A percentile compares a stretch with the other conserved stretches of the same genome.
phyloP scores from a whole-genome alignment of 2,797 vertebrate genomes.

The Chromobotia macracanthus region DNA sequence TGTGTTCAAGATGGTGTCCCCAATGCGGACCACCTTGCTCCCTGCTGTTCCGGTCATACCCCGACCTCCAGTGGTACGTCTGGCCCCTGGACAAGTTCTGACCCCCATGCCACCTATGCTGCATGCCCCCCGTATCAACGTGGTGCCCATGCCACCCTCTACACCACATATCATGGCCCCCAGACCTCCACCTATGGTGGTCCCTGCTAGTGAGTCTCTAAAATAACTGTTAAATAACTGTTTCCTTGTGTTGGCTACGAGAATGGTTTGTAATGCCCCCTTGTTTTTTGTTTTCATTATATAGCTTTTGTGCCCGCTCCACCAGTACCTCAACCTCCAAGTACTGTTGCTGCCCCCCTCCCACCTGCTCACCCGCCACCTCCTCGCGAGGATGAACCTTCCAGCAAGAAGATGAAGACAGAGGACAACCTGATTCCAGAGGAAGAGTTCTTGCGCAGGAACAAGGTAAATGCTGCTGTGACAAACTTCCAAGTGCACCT shows the following conservation, averaged over 20 bases:
- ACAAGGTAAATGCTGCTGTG: constrained; percentile 79
- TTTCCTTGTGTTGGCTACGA: background rate
- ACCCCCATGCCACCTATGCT: constrained; percentile 93
- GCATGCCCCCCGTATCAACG: constrained; percentile 90
- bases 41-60: constrained; percentile 93
- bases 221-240: background rate
- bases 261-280: background rate
- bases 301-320: constrained; percentile 94
- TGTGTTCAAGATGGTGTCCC: constrained; percentile 83
- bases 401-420: constrained; percentile 94
- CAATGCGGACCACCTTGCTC: constrained; percentile 89
- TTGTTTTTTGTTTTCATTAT: background rate
- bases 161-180: constrained; percentile 91
- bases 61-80: constrained; percentile 88
- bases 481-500: background rate
- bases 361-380: constrained; percentile 89
- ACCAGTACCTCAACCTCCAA: constrained; percentile 85
- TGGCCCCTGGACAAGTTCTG: constrained; percentile 89
- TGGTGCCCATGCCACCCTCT: constrained; percentile 91
- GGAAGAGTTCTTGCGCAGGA: constrained; percentile 94
- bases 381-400: constrained; percentile 92
- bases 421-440: constrained; percentile 97
- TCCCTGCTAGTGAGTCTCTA: constrained; percentile 84
- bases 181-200: constrained; percentile 94
- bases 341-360: constrained; percentile 78